Evolutionary conservation across 2,113 vertebrate species (phyloP), one percentile per base, ranked within the genome.

Genomic region (Pseudopipra pipra): DNA sequence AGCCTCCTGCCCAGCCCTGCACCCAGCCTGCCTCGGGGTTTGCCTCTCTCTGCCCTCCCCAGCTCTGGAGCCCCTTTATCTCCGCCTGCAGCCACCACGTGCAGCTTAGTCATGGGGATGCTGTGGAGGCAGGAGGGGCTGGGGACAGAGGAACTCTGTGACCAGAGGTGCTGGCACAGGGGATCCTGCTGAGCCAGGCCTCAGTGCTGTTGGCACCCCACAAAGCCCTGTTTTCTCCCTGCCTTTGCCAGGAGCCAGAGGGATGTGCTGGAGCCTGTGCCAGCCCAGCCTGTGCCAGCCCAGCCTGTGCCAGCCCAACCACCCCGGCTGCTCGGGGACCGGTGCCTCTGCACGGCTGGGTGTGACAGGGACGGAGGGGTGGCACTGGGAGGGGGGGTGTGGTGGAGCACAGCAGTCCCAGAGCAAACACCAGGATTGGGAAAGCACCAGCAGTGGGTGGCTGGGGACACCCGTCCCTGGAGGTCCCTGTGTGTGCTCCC

Each of bases 1-100:
- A 2, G 9, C 75, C 39, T 19, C 66, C 41, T 2, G 0, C 22
- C 74, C 65, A 28, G 41, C 35, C 37, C 37, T 0, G 0, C 1
- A 9, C 2, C 35, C 56, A 37, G 17, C 72, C 54, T 20, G 1
- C 4, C 30, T 5, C 0, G 2, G 28, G 30, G 2, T 63, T 35
- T 73, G 65, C 59, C 51, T 20, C 13, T 11, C 7, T 3, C 33
- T 52, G 56, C 46, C 56, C 35, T 23, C 14, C 28, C 24, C 0
- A 1, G 49, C 47, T 19, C 56, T 14, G 18, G 66, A 63, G 66
- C 62, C 47, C 47, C 83, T 47, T 76, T 5, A 23, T 35, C 41
- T 25, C 24, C 11, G 11, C 37, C 82, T 4, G 52, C 46, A 13
- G 75, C 78, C 21, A 7, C 90, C 95, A 56, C 44, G 33, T 47